These are phyloP conservation scores for Pteria penguin DNA, from an alignment of 2,888 invertebrate genomes.

Conservation along the genomic window DNA sequence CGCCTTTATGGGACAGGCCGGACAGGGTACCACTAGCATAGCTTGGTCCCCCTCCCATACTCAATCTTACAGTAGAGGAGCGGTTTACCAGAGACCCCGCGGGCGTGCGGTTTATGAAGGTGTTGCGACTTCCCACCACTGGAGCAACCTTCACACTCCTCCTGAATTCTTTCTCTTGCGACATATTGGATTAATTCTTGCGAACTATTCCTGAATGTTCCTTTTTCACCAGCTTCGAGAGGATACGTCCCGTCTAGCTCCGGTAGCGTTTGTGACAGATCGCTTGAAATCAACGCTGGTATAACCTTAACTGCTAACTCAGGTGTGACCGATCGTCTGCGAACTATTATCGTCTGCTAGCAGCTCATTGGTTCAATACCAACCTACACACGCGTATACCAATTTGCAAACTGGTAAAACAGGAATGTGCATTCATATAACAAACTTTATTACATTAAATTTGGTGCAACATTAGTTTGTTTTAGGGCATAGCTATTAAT, in stretches of 20 bases:
- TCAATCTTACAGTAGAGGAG: conserved; percentile 16
- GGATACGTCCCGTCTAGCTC: too few species aligned
- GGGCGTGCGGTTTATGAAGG: conserved; percentile 35
- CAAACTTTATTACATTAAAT: too few species aligned
- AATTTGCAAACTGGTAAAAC: conserved; percentile 56
- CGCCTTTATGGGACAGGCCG: conserved; percentile 70
- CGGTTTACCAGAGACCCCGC: conserved; percentile 7
- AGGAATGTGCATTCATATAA: conserved; percentile 13
- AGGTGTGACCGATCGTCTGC: conserved; percentile 28
- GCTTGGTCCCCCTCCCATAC: conserved; percentile 8
- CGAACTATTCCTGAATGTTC: background rate
- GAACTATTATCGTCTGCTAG: conserved; percentile 39
- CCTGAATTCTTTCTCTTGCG: conserved; percentile 27
- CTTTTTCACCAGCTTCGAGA: background rate
- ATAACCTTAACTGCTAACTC: conserved; percentile 20
- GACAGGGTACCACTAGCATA: conserved; percentile 53
- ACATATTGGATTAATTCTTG: conserved; percentile 21
- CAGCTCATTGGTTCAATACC: conserved; percentile 46
- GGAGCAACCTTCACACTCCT: conserved; percentile 22
- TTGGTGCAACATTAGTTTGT: too few species aligned
- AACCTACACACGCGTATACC: conserved; percentile 35
- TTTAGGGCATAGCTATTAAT: too few species aligned
- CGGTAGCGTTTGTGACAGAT: too few species aligned
- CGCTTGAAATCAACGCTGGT: too few species aligned
- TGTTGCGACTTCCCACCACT: conserved; percentile 8